Conservation (phyloP, 1,140 invertebrate species). For the Heliconius hermathena region DNA sequence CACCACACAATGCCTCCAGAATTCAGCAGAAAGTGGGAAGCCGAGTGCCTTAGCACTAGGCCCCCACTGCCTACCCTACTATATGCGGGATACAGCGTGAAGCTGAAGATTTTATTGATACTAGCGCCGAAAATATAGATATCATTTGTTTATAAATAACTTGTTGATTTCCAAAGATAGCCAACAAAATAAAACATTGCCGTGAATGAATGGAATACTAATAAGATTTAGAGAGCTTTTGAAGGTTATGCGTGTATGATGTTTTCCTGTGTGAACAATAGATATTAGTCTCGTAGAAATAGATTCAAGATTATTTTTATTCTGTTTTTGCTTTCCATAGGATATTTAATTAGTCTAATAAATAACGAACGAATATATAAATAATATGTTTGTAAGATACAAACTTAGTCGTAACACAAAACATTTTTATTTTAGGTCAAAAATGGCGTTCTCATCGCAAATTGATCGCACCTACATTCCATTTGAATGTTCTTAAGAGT, state of each 20-base stretch:
- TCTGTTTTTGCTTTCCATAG: neutral
- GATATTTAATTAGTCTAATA: neutral
- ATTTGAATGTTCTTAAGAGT: slow-evolving; percentile 90
- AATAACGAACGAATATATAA: no score
- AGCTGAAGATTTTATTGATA: neutral
- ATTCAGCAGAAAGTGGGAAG: no score
- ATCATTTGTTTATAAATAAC: neutral
- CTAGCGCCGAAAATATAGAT: neutral
- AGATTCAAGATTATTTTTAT: neutral
- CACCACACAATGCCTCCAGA: no score
- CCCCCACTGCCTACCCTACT: no score
- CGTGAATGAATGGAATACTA: slow-evolving; percentile 33
- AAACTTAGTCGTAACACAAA: neutral
- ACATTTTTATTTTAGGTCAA: slow-evolving; percentile 80
- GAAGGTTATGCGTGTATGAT: slow-evolving; percentile 15
- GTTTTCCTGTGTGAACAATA: neutral
- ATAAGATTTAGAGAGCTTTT: slow-evolving; percentile 29
- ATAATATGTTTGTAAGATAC: no score
- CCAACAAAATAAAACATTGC: slow-evolving; percentile 25
- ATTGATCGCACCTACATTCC: slow-evolving; percentile 92
- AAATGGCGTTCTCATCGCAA: slow-evolving; percentile 92
- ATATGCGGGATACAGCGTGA: no score
- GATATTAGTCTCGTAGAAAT: neutral
- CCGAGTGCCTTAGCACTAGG: no score
- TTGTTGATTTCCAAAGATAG: slow-evolving; percentile 18